A percentile compares a stretch with the other conserved stretches of the same genome.
phyloP scores from a whole-genome alignment of 1,140 invertebrate species.

The Apis laboriosa region DNA sequence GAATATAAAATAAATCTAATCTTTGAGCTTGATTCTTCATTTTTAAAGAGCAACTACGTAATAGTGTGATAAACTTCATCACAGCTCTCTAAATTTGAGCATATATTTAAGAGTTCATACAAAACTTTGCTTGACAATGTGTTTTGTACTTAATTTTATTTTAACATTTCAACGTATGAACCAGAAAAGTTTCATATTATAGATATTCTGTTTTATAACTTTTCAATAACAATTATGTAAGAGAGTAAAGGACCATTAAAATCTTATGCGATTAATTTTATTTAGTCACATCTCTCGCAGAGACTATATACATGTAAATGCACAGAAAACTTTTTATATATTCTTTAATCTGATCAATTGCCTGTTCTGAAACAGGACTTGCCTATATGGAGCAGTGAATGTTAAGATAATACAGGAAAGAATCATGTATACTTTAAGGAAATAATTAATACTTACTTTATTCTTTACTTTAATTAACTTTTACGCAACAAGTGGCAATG shows the following conservation, averaged over 20 bases:
- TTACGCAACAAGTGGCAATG: constrained; percentile 86
- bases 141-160: constrained; percentile 71
- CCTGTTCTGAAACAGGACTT: constrained; percentile 73
- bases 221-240: constrained; percentile 33
- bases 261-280: constrained; percentile 38
- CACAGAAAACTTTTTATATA: constrained; percentile 55
- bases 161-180: constrained; percentile 61
- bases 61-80: constrained; percentile 32
- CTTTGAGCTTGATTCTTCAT: not conserved
- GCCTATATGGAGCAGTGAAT: constrained; percentile 70
- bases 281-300: constrained; percentile 48
- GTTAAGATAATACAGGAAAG: constrained; percentile 69
- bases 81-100: constrained; percentile 42
- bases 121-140: constrained; percentile 33
- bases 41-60: not conserved
- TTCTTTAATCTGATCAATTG: constrained; percentile 69
- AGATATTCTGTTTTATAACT: constrained; percentile 45
- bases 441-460: constrained; percentile 79
- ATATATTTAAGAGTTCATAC: constrained; percentile 35
- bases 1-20: not conserved
- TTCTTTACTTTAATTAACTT: constrained; percentile 80
- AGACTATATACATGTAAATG: constrained; percentile 40
- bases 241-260: constrained; percentile 50
- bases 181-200: constrained; percentile 41
- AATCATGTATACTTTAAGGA: constrained; percentile 75